Evolutionary conservation across 2,888 invertebrate genomes (phyloP).

Genomic region (Orthosia cruda): DNA sequence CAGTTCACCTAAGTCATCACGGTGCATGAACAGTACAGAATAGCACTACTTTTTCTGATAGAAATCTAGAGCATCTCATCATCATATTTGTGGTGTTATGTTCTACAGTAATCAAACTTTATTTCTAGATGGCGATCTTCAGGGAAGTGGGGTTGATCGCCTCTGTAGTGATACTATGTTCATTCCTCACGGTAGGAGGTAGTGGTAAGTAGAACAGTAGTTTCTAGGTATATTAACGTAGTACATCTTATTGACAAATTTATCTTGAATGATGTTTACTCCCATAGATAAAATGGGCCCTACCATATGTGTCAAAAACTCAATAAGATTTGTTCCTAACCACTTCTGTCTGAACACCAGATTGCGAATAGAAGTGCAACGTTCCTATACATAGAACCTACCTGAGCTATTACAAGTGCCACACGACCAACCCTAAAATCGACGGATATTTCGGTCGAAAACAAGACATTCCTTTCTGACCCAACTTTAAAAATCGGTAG

Average conservation of each 20-base stretch:
- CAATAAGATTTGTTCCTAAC: neutral
- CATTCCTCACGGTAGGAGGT: conserved; percentile 38
- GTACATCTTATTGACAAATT: neutral
- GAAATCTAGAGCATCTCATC: neutral
- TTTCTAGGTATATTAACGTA: neutral
- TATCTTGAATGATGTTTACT: neutral
- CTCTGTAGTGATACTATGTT: conserved; percentile 37
- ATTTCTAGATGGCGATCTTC: conserved; percentile 60
- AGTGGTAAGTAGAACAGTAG: conserved; percentile 48
- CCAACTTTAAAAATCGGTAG: neutral
- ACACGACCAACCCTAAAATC: too few species aligned
- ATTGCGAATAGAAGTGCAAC: neutral
- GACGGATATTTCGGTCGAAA: too few species aligned
- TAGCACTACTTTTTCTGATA: neutral
- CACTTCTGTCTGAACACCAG: neutral
- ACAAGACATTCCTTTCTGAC: too few species aligned
- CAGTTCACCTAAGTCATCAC: too few species aligned
- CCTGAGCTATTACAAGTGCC: too few species aligned
- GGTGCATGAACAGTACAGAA: too few species aligned
- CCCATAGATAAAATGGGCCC: neutral
- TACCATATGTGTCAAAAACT: neutral
- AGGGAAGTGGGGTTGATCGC: conserved; percentile 37
- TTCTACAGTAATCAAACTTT: neutral
- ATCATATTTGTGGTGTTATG: neutral
- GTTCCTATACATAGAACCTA: too few species aligned